These are phyloP conservation scores for Limnephilus auricula DNA, from an alignment of 2,888 invertebrate genomes.

Conservation along the genomic window DNA sequence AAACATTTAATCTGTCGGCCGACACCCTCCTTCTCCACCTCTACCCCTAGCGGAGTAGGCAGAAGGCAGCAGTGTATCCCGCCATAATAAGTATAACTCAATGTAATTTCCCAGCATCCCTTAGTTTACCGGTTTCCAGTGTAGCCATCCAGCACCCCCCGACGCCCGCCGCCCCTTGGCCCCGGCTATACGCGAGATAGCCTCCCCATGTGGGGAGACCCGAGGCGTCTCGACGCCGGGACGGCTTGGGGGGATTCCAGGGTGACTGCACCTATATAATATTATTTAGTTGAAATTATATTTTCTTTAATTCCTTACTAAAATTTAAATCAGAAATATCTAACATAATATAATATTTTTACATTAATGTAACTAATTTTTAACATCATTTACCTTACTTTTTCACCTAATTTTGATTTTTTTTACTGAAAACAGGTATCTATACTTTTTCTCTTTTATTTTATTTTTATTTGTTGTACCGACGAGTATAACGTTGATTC, in stretches of 20 bases:
- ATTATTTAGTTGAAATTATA: neutral
- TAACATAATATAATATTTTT: no score
- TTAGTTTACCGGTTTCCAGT: conserved; percentile 50
- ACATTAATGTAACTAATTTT: no score
- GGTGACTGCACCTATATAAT: neutral
- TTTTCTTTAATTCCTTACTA: no score
- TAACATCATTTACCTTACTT: no score
- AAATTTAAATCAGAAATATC: no score
- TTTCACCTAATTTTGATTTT: no score
- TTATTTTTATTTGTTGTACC: no score
- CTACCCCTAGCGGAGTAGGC: neutral
- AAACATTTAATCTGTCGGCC: conserved; percentile 34
- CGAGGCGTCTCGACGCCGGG: conserved; percentile 42
- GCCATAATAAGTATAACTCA: conserved; percentile 55
- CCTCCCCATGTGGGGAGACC: conserved; percentile 7
- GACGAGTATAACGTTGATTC: no score
- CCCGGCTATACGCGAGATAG: neutral
- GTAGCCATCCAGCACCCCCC: conserved; percentile 4
- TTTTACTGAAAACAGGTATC: no score
- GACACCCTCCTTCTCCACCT: conserved; percentile 1
- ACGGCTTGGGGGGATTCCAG: neutral
- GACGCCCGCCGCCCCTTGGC: neutral
- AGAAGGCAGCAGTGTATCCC: conserved; percentile 33
- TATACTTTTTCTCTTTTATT: no score
- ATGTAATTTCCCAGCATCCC: conserved; percentile 54